Conservation (phyloP, 2,113 vertebrate genomes). For the Euleptes europaea region DNA sequence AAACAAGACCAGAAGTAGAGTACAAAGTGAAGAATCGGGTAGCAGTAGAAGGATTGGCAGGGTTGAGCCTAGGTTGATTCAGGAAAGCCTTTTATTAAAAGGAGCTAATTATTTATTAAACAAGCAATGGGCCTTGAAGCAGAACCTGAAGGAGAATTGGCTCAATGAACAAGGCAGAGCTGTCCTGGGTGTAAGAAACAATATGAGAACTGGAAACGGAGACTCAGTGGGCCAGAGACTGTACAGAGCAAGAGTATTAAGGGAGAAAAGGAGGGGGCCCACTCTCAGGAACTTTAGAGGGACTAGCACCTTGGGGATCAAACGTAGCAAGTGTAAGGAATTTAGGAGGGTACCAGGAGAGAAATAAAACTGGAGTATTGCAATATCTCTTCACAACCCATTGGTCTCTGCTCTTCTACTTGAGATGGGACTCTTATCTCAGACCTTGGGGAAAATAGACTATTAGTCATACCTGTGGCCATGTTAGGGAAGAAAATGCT, state of each 20-base stretch:
- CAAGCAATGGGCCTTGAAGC: neutral
- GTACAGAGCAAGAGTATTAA: neutral
- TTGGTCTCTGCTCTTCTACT: too few species aligned
- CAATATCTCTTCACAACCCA: conserved; percentile 25
- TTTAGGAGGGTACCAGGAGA: neutral
- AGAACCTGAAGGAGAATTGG: neutral
- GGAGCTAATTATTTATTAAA: too few species aligned
- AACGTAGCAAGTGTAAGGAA: neutral
- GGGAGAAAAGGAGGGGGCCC: too few species aligned
- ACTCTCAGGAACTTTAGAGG: neutral
- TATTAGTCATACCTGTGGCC: neutral
- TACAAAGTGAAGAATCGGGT: neutral
- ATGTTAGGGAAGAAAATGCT: neutral
- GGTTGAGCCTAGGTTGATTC: neutral
- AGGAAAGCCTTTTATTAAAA: neutral
- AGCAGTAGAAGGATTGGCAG: neutral
- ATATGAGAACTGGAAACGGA: neutral
- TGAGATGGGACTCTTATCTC: neutral
- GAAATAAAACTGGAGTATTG: neutral
- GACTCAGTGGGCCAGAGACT: neutral
- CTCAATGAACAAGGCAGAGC: neutral
- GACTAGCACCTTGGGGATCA: neutral
- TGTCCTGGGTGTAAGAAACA: neutral
- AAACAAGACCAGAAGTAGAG: neutral
- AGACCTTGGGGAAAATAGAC: neutral